These are phyloP conservation scores for Dysmachus trigonus DNA, from an alignment of 2,888 invertebrate species.

Conservation along the genomic window DNA sequence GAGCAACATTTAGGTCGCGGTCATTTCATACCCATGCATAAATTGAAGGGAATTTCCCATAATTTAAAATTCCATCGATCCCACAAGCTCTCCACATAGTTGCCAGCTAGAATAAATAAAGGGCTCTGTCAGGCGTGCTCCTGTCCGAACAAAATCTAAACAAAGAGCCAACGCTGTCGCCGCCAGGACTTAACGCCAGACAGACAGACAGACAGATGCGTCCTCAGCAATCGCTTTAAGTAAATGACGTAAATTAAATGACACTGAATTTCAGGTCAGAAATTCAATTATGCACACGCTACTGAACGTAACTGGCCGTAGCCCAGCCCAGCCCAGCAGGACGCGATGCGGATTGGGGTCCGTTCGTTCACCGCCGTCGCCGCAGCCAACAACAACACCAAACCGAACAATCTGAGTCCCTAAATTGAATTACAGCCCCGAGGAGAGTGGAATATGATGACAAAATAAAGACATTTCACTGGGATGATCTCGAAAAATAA, in stretches of 20 bases:
- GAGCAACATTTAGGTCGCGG: too few species aligned
- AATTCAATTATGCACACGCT: background rate
- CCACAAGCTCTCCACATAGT: background rate
- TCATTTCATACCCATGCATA: background rate
- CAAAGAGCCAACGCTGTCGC: background rate
- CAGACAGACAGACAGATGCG: background rate
- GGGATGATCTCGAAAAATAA: background rate
- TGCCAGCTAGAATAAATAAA: background rate
- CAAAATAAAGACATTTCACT: background rate
- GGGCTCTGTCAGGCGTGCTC: background rate
- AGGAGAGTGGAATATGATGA: background rate
- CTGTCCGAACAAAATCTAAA: background rate
- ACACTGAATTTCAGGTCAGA: background rate
- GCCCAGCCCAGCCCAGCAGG: too few species aligned
- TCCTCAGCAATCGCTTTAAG: background rate
- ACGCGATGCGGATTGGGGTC: too few species aligned
- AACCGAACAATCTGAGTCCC: background rate
- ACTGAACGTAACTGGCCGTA: background rate
- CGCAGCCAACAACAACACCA: too few species aligned
- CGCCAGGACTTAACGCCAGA: background rate
- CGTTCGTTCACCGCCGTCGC: too few species aligned
- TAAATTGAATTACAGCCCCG: background rate
- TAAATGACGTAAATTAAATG: background rate
- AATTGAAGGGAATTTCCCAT: background rate
- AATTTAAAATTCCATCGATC: background rate